phyloP scores from a whole-genome alignment of 1,140 invertebrate genomes.

The Eufriesea mexicana region DNA sequence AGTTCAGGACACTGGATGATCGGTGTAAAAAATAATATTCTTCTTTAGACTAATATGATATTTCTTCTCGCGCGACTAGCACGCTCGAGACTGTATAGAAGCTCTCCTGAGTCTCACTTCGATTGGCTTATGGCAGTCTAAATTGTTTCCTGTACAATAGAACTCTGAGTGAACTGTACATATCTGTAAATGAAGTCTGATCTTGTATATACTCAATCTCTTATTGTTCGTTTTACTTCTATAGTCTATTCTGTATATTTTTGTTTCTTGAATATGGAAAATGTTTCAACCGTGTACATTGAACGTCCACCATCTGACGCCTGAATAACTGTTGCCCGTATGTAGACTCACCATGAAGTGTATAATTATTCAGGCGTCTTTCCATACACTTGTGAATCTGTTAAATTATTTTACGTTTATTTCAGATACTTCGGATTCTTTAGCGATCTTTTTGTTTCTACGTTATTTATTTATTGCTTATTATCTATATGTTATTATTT shows the following conservation, averaged over 20 bases:
- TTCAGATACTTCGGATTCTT: background rate
- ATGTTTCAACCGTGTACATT: background rate
- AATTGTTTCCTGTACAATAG: conserved; percentile 59
- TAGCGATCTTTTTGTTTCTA: too few species aligned
- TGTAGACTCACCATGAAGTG: background rate
- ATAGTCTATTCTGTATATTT: conserved; percentile 29
- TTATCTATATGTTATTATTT: too few species aligned
- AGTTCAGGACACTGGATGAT: conserved; percentile 11
- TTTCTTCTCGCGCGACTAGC: conserved; percentile 14
- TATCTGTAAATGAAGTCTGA: conserved; percentile 64
- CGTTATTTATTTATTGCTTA: too few species aligned
- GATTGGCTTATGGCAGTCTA: conserved; percentile 67
- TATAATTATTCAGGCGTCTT: background rate
- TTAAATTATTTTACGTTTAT: background rate
- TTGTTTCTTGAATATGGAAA: conserved; percentile 4
- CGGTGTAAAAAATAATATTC: conserved; percentile 45
- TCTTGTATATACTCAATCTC: conserved; percentile 57
- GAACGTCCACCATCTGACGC: background rate
- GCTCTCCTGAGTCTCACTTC: conserved; percentile 43
- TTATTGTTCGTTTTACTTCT: conserved; percentile 29
- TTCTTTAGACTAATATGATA: conserved; percentile 61
- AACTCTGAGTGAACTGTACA: conserved; percentile 62
- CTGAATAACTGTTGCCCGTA: background rate
- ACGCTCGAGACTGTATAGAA: conserved; percentile 47
- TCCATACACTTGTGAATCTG: background rate